phyloP scores from a whole-genome alignment of 1,140 invertebrate species.

The Drosophila funebris region DNA sequence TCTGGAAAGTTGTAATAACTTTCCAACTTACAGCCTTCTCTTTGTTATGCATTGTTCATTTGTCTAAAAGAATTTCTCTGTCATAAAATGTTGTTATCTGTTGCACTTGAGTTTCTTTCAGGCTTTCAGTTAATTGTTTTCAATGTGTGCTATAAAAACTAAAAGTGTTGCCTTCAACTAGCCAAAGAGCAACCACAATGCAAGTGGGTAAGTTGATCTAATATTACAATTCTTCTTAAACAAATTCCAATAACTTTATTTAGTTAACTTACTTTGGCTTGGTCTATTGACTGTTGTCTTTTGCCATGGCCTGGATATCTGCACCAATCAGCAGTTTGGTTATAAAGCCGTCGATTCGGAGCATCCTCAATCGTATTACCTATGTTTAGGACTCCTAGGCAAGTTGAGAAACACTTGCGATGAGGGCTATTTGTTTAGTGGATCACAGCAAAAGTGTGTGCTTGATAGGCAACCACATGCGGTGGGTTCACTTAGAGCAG shows the following conservation, averaged over 20 bases:
- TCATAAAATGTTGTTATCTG: not conserved
- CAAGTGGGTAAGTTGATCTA: slow-evolving; percentile 15
- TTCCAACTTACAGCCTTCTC: too few species aligned
- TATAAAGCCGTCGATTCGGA: slow-evolving; percentile 16
- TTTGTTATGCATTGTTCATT: not conserved
- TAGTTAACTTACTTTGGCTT: slow-evolving; percentile 18
- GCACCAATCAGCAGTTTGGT: slow-evolving; percentile 12
- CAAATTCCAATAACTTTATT: not conserved
- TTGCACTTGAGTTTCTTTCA: not conserved
- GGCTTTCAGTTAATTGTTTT: slow-evolving; percentile 19
- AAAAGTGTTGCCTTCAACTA: too few species aligned
- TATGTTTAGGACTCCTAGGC: slow-evolving; percentile 29
- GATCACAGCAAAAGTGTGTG: slow-evolving; percentile 17
- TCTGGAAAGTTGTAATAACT: too few species aligned
- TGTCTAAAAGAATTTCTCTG: not conserved
- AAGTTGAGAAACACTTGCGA: slow-evolving; percentile 8
- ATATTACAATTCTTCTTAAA: not conserved
- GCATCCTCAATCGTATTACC: slow-evolving; percentile 16
- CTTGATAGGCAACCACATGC: not conserved
- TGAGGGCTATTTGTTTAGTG: slow-evolving; percentile 24
- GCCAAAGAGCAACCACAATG: not conserved
- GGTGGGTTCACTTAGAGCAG: not conserved
- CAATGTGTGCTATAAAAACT: slow-evolving; percentile 6
- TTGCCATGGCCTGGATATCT: slow-evolving; percentile 10
- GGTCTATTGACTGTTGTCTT: slow-evolving; percentile 3